Evolutionary conservation across 2,888 invertebrate species (phyloP).

Genomic region (Lasioglossum marginatum): DNA sequence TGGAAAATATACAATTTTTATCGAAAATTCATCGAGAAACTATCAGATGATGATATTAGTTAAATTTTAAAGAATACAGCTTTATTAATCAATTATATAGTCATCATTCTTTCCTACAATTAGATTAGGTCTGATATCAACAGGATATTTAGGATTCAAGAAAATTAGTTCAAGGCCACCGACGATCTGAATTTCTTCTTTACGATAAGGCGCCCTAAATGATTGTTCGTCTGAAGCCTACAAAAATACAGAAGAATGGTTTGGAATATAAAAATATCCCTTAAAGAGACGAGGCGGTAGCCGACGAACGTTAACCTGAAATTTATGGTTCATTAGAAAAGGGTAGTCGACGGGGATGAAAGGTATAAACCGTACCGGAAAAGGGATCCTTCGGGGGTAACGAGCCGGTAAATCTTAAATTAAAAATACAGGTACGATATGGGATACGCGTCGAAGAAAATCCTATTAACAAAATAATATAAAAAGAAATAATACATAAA

Average conservation of each 20-base stretch:
- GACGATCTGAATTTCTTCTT: background rate
- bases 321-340: slow-evolving; percentile 61
- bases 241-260: slow-evolving; percentile 2
- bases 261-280: slow-evolving; percentile 50
- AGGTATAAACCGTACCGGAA: slow-evolving; percentile 56
- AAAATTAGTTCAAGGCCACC: background rate
- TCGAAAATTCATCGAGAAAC: too few species aligned
- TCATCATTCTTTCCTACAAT: too few species aligned
- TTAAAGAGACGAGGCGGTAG: slow-evolving; percentile 23
- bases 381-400: slow-evolving; percentile 35
- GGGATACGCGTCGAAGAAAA: background rate
- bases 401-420: slow-evolving; percentile 34
- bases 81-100: too few species aligned
- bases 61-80: too few species aligned
- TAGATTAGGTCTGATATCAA: too few species aligned
- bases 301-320: slow-evolving; percentile 55
- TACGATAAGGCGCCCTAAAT: background rate
- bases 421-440: slow-evolving; percentile 38
- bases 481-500: background rate
- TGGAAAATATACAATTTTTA: too few species aligned
- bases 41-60: too few species aligned
- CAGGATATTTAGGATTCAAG: background rate
- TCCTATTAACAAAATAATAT: slow-evolving; percentile 22
- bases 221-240: background rate
- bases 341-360: slow-evolving; percentile 48